A percentile compares a stretch with the other conserved stretches of the same genome.
Conservation (phyloP, 2,113 vertebrate species). For the Pogonocichla stellata region DNA sequence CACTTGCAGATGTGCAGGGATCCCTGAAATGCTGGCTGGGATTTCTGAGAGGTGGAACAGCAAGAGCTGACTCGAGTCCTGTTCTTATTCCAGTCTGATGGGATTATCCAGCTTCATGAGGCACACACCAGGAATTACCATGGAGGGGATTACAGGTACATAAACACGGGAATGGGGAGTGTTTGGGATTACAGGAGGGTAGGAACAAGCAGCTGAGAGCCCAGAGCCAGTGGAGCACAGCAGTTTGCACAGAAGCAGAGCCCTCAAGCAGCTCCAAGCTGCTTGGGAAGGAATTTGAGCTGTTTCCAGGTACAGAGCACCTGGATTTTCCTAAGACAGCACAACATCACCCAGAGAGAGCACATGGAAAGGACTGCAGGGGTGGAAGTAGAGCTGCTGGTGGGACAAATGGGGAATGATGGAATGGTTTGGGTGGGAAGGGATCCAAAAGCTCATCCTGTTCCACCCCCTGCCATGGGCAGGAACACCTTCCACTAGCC, state of each 20-base stretch:
- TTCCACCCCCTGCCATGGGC: not conserved
- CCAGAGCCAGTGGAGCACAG: rapidly evolving
- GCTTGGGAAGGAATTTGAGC: not conserved
- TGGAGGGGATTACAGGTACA: not conserved
- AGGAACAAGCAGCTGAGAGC: not conserved
- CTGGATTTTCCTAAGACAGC: not conserved
- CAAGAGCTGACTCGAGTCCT: not conserved
- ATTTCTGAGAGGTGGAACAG: not conserved
- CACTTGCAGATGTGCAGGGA: not conserved
- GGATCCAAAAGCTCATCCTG: not conserved
- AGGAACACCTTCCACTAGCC: not conserved
- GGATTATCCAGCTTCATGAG: not conserved
- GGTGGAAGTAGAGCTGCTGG: not conserved
- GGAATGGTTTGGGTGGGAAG: not conserved
- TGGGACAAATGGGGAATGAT: not conserved
- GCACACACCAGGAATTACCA: not conserved
- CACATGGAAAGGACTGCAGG: rapidly evolving
- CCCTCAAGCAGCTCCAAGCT: not conserved
- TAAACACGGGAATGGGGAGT: not conserved
- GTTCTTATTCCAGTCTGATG: not conserved
- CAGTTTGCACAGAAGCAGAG: not conserved
- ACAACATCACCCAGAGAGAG: not conserved
- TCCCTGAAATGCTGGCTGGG: not conserved
- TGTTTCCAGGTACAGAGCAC: not conserved
- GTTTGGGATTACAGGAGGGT: not conserved